A percentile compares a stretch with the other conserved stretches of the same genome.
phyloP scores from a whole-genome alignment of 64 coral and sea anemone species.

The Actinia tenebrosa region DNA sequence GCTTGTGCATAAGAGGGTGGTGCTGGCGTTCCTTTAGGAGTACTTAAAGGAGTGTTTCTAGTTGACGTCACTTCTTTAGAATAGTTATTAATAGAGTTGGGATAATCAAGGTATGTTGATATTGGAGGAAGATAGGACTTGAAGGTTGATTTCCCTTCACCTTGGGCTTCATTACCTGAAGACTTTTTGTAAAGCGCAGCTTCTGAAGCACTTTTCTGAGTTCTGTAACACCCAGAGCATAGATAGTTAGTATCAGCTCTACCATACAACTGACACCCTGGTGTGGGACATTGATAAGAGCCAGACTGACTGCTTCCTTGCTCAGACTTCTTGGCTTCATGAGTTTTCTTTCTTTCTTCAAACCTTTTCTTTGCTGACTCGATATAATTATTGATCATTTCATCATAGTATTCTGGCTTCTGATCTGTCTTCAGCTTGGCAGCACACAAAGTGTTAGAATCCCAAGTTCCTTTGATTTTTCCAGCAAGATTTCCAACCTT shows the following conservation, averaged over 20 bases:
- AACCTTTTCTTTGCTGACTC: conserved; percentile 68
- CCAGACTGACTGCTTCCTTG: conserved; percentile 9
- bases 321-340: conserved; percentile 6
- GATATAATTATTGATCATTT: conserved; percentile 89
- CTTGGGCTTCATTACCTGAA: background rate
- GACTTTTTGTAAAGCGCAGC: conserved; percentile 17
- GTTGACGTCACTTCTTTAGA: too few species aligned
- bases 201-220: conserved; percentile 70
- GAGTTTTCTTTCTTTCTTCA: conserved; percentile 72
- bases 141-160: background rate
- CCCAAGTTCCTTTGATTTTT: conserved; percentile 33
- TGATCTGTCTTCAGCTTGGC: conserved; percentile 66
- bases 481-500: conserved; percentile 69
- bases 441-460: conserved; percentile 45
- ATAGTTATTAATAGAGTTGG: background rate
- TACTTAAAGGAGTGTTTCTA: background rate
- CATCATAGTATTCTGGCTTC: conserved; percentile 81
- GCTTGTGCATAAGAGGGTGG: conserved; percentile 8
- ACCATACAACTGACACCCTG: conserved; percentile 80
- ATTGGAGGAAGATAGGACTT: conserved; percentile 27
- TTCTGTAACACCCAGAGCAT: conserved; percentile 76
- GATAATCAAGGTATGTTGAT: conserved; percentile 23
- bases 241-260: conserved; percentile 82
- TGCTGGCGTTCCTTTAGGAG: background rate
- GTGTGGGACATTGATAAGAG: conserved; percentile 56